Evolutionary conservation across 2,113 vertebrate genomes (phyloP).

Genomic region (Polypterus bichir): DNA sequence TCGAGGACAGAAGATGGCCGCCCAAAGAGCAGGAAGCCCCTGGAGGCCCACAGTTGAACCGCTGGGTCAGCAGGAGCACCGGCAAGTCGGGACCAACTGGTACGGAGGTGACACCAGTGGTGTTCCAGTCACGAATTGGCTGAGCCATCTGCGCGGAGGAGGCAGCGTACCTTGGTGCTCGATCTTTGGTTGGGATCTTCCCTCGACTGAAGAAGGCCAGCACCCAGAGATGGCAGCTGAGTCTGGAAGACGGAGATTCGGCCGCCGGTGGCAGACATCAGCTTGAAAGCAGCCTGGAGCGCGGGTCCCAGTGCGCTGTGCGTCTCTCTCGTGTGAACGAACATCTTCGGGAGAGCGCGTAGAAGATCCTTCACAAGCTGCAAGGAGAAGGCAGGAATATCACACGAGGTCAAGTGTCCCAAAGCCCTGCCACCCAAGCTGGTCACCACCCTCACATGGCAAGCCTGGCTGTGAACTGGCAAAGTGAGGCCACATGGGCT

Average conservation of each 20-base stretch:
- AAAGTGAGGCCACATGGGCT: no score
- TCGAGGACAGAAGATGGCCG: no score
- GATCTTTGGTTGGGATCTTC: conserved; percentile 94
- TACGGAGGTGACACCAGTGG: no score
- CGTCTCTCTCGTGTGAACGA: conserved; percentile 76
- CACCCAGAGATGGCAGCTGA: conserved; percentile 79
- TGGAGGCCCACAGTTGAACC: no score
- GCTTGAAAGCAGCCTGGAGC: conserved; percentile 84
- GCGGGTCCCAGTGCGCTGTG: conserved; percentile 86
- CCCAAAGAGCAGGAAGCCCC: no score
- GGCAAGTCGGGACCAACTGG: no score
- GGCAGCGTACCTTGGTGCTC: conserved; percentile 67
- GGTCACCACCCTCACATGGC: no score
- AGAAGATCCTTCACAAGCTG: conserved; percentile 86
- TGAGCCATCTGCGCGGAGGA: not conserved
- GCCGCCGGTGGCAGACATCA: conserved; percentile 89
- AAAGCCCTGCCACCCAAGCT: no score
- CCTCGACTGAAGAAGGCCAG: conserved; percentile 74
- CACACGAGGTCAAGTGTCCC: no score
- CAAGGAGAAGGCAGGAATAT: conserved; percentile 25
- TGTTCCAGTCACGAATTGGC: no score
- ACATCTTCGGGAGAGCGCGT: conserved; percentile 74
- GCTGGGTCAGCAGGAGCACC: no score
- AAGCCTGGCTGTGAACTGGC: no score
- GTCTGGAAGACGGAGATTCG: conserved; percentile 89